Evolutionary conservation across 1,140 invertebrate genomes (phyloP), one percentile per base, ranked within the genome.

Genomic region (Bombus affinis): DNA sequence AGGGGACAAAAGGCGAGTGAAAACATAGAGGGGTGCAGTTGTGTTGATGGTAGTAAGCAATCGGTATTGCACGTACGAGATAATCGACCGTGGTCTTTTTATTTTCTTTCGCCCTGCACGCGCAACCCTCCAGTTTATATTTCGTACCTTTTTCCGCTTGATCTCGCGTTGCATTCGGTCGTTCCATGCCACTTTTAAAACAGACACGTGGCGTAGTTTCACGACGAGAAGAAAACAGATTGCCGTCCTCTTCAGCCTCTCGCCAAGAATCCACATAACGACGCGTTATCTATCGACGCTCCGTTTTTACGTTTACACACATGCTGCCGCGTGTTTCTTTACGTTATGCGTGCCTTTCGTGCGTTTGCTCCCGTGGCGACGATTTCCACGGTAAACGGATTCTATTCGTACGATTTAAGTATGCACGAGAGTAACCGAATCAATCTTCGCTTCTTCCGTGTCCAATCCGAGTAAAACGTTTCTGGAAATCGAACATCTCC

Each of bases 151-250:
- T 57, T 37, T 59, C n/a, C 62, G 47, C 47, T 78, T 59, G 35
- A 65, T 77, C n/a, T 78, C 47, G 39, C 37, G 39, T 71, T 8
- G 82, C 66, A 57, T 68, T 53, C 62, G 12, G 4, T 44, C 80
- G 59, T 75, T 39, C 66, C 81, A 39, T 42, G 18, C 8, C n/a
- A 37, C 22, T 10, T 35, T 83, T 53, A 32, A 77, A 83, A 47
- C 65, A 25, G 53, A 22, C 53, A 18, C 28, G 25, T 10, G 37
- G 37, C 37, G 8, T 28, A 42, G 37, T 44, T 65, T 42, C 59
- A 32, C 57, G 22, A 9, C 15, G 1, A 28, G 12, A 2, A n/a
- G 3, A 22, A 78, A 42, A 18, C 39, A 65, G 37, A 42, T 70
- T 25, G 6, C 62, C 57, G 1, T 47, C 2, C 35, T 75, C 35